These are phyloP conservation scores for Plecotus auritus DNA, from an alignment of 2,113 vertebrate species.

Conservation along the genomic window DNA sequence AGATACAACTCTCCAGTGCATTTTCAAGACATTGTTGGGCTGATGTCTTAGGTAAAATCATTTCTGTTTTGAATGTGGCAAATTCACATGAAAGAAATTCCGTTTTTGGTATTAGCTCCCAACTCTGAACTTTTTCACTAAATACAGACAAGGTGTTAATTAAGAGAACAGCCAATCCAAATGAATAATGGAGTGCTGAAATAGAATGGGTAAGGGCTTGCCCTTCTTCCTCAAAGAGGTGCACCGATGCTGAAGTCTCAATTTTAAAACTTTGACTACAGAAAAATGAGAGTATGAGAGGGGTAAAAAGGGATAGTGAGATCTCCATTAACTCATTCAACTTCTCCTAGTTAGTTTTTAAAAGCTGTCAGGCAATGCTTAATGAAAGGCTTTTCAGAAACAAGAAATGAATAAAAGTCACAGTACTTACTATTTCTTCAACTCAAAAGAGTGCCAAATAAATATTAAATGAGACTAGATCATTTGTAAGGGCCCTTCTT, in stretches of 20 bases:
- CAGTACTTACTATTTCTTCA: not conserved
- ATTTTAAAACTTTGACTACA: not conserved
- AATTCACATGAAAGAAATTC: not conserved
- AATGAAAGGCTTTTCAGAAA: conserved; percentile 26
- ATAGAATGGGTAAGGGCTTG: not conserved
- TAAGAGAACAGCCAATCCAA: conserved; percentile 42
- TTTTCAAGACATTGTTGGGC: not conserved
- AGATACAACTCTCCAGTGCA: not conserved
- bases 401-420: conserved; percentile 32
- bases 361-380: not conserved
- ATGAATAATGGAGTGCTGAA: conserved; percentile 10
- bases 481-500: not conserved
- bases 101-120: not conserved
- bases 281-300: not conserved
- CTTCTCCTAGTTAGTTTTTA: conserved; percentile 37
- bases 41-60: not conserved
- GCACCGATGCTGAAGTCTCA: not conserved
- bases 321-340: conserved; percentile 1
- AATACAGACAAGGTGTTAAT: conserved; percentile 65
- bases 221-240: not conserved
- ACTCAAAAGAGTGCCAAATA: not conserved
- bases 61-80: conserved; percentile 17
- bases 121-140: conserved; percentile 21
- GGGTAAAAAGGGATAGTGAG: not conserved
- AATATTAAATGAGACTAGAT: not conserved